Conservation (phyloP, 2,888 invertebrate species). For the Neoaliturus tenellus region DNA sequence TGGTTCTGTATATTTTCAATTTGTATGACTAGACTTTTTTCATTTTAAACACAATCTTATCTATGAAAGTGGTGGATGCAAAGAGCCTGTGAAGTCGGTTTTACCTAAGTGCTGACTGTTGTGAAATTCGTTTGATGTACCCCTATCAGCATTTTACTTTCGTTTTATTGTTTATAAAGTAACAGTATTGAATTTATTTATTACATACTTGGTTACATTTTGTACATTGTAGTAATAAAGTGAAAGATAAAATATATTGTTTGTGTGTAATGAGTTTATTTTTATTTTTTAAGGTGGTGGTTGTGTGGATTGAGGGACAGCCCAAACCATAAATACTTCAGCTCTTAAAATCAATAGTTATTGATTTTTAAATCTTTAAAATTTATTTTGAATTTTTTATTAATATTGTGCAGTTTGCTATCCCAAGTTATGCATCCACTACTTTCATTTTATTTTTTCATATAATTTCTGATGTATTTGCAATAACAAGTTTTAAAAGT, state of each 20-base stretch:
- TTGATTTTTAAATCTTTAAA: not conserved
- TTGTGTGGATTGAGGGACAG: not conserved
- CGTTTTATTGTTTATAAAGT: not conserved
- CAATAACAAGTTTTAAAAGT: not conserved
- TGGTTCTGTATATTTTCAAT: no score
- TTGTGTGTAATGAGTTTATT: not conserved
- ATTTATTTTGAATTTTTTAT: not conserved
- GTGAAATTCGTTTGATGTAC: not conserved
- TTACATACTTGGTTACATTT: no score
- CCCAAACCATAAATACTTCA: slow-evolving; percentile 5
- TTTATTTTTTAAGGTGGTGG: not conserved
- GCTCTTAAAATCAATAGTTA: slow-evolving; percentile 1
- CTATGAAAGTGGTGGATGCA: slow-evolving; percentile 10
- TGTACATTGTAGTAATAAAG: not conserved
- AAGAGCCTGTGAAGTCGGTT: not conserved
- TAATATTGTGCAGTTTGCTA: no score
- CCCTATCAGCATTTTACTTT: not conserved
- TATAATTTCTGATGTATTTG: not conserved
- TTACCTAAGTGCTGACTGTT: no score
- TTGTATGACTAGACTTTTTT: no score
- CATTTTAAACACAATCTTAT: not conserved
- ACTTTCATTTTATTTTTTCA: slow-evolving; percentile 7
- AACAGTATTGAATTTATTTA: no score
- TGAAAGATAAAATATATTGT: not conserved
- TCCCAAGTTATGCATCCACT: slow-evolving; percentile 23